Conservation (phyloP, 2,113 vertebrate species). For the Ptilorrhoa leucosticta region DNA sequence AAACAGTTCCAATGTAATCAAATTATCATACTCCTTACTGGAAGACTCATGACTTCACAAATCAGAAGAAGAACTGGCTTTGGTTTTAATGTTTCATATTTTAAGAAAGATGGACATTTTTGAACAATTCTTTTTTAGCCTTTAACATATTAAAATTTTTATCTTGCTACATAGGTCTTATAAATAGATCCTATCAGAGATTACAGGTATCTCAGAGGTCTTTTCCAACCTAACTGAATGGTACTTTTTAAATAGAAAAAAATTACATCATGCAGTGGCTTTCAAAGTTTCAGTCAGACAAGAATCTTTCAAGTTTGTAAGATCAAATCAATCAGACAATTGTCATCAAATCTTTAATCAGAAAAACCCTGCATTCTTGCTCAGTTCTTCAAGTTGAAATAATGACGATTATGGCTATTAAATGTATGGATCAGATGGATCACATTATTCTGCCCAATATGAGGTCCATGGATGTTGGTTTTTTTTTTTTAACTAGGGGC, state of each 20-base stretch:
- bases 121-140: background rate
- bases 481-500: background rate
- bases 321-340: background rate
- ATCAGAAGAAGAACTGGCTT: background rate
- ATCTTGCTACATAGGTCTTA: background rate
- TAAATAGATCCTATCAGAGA: background rate
- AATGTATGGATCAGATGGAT: background rate
- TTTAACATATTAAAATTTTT: background rate
- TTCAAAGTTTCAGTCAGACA: background rate
- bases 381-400: background rate
- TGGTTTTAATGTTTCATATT: background rate
- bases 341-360: background rate
- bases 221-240: background rate
- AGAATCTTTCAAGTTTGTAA: background rate
- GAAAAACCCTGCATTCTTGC: accelerated
- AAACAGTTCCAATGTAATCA: background rate
- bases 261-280: background rate
- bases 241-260: background rate
- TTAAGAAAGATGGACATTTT: background rate
- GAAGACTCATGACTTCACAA: background rate
- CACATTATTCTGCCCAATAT: background rate
- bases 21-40: background rate
- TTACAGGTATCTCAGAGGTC: background rate
- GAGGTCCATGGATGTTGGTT: background rate
- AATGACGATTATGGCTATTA: background rate